Percentiles rank a stretch among this genome's conserved stretches.
Conservation (phyloP, 2,797 vertebrate species). For the Microctenopoma stevenorrisi region DNA sequence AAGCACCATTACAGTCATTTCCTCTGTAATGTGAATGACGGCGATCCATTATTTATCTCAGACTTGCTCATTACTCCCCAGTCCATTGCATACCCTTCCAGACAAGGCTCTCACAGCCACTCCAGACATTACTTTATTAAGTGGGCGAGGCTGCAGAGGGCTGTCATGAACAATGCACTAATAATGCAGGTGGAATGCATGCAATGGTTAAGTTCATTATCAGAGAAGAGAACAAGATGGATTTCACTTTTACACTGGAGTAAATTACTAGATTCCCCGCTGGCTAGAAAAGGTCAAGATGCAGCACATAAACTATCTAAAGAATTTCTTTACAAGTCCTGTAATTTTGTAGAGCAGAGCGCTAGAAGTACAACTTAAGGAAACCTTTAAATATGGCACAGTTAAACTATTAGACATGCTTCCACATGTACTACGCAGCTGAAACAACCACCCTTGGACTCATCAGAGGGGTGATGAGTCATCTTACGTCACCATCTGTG, state of each 20-base stretch:
- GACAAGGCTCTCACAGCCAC: constrained; percentile 75
- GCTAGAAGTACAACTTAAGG: background rate
- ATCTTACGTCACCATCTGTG: no score
- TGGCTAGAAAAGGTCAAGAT: constrained; percentile 45
- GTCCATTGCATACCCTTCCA: constrained; percentile 71
- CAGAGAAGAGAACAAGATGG: constrained; percentile 26
- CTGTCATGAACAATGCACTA: constrained; percentile 57
- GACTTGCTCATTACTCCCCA: constrained; percentile 80
- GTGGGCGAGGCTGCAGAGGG: constrained; percentile 64
- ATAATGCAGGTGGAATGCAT: constrained; percentile 64
- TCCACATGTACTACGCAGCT: no score
- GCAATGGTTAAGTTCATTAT: constrained; percentile 55
- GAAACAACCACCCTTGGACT: no score
- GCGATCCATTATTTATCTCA: constrained; percentile 86
- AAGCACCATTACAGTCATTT: constrained; percentile 86
- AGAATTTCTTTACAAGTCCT: constrained; percentile 25
- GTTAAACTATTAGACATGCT: background rate
- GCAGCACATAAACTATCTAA: constrained; percentile 8
- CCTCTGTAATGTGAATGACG: constrained; percentile 85
- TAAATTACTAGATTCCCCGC: constrained; percentile 45
- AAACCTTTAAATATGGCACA: background rate
- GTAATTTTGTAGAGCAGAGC: constrained; percentile 17
- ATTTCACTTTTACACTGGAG: constrained; percentile 24
- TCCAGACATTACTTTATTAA: constrained; percentile 80
- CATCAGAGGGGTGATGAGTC: no score